These are phyloP conservation scores for Callorhinus ursinus DNA, from an alignment of 2,113 vertebrate genomes.

Conservation along the genomic window DNA sequence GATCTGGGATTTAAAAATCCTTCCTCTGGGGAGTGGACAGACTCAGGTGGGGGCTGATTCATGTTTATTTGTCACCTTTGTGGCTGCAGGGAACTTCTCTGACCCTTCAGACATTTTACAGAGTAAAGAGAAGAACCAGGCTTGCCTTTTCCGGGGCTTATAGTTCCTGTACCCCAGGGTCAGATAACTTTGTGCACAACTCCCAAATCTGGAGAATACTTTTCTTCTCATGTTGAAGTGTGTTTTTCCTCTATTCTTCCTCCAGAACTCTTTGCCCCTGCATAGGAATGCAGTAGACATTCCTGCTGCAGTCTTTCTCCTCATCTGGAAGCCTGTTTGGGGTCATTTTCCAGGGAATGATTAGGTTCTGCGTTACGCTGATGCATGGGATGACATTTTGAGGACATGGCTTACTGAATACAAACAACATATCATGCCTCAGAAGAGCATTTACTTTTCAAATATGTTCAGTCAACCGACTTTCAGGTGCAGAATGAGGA, in stretches of 20 bases:
- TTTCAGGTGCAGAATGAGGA: constrained; percentile 72
- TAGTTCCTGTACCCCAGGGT: not conserved
- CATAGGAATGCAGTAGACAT: not conserved
- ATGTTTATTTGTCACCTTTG: not conserved
- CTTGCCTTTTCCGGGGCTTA: not conserved
- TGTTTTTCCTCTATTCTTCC: not conserved
- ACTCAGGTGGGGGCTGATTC: not conserved
- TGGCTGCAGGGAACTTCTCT: not conserved
- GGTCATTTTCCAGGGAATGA: not conserved
- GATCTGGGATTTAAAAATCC: not conserved
- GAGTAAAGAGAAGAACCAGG: not conserved
- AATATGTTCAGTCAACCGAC: constrained; percentile 36
- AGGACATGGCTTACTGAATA: not conserved
- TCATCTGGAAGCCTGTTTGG: not conserved
- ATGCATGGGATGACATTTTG: not conserved
- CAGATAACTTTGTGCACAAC: not conserved
- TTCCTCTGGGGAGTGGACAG: not conserved
- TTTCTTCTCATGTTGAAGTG: not conserved
- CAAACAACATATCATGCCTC: not conserved
- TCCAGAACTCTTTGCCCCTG: not conserved
- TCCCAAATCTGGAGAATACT: not conserved
- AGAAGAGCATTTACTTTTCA: constrained; percentile 33
- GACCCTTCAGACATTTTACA: not conserved
- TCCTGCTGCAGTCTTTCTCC: not conserved
- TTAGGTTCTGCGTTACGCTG: not conserved